A percentile compares a stretch with the other conserved stretches of the same genome.
phyloP scores from a whole-genome alignment of 2,888 invertebrate genomes.

The Aricia artaxerxes region DNA sequence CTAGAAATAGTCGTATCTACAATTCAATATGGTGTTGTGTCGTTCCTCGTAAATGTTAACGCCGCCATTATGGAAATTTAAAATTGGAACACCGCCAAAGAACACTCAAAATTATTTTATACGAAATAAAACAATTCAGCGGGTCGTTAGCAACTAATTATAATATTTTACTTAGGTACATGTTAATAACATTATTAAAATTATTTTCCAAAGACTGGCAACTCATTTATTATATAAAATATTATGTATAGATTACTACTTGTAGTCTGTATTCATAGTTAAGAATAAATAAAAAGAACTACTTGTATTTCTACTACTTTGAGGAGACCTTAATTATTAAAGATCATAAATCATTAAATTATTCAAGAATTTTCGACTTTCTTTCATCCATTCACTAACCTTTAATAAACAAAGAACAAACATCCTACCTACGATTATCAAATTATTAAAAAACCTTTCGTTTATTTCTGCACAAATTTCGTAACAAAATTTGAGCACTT shows the following conservation, averaged over 20 bases:
- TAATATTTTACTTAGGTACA: neutral
- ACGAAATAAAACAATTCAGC: constrained; percentile 20
- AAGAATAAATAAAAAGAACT: too few relatives aligned
- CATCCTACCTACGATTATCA: too few relatives aligned
- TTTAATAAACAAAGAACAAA: too few relatives aligned
- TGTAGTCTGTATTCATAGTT: too few relatives aligned
- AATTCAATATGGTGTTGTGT: constrained; percentile 14
- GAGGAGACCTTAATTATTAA: too few relatives aligned
- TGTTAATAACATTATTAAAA: neutral
- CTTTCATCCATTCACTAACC: too few relatives aligned
- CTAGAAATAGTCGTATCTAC: neutral
- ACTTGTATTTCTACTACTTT: neutral
- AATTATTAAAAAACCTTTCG: neutral
- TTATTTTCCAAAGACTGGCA: neutral
- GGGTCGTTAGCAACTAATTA: constrained; percentile 15
- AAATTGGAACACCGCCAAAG: constrained; percentile 23
- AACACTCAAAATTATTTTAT: constrained; percentile 23
- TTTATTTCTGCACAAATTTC: neutral
- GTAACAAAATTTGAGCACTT: neutral
- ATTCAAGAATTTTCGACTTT: too few relatives aligned
- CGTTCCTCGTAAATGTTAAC: constrained; percentile 17
- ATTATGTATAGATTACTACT: too few relatives aligned
- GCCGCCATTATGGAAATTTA: constrained; percentile 21
- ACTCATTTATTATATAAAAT: neutral
- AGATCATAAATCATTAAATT: too few relatives aligned